Evolutionary conservation across 2,888 invertebrate genomes (phyloP), one percentile per base, ranked within the genome.

Genomic region (Petrolisthes manimaculis): DNA sequence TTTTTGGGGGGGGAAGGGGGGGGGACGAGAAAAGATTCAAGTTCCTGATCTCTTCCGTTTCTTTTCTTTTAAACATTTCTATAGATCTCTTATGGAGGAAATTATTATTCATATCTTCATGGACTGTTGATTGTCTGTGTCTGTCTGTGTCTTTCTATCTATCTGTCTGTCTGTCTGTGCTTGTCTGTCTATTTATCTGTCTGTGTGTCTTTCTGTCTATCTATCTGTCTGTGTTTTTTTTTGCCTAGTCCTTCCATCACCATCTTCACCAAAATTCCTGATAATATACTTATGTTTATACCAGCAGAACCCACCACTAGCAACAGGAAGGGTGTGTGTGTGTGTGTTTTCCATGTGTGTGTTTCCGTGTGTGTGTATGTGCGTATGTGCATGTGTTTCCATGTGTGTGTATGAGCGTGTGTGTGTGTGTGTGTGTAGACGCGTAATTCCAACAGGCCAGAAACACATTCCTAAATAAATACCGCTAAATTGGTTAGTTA

Each of bases 351-450:
- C n/a, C n/a, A n/a, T n/a, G n/a, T n/a, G n/a, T 74, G 18, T 6
- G 74, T n/a, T 18, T 24, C 24, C 74, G 18, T n/a, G 8, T 8
- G 21, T 74, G 2, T 14, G 8, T 18, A 74, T 74, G 67, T 2
- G n/a, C 74, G n/a, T 8, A 18, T 8, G 21, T 74, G 74, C 2
- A 6, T 74, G 74, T 9, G 74, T 74, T n/a, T 74, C 21, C 24
- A 24, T 74, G 74, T 74, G 74, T 69, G 74, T 74, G 74, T 74
- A 24, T 74, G 74, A 24, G 74, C 24, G 74, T 74, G 74, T 74
- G 74, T 74, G 74, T 74, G 74, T 74, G 69, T 69, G 69, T 69
- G 69, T 69, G 69, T 69, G 69, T 69, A 5, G n/a, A n/a, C n/a
- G n/a, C n/a, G n/a, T n/a, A n/a, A n/a, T n/a, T n/a, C n/a, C n/a